These are phyloP conservation scores for Hippocampus barbouri DNA, from an alignment of 2,113 vertebrate species.

Conservation along the genomic window DNA sequence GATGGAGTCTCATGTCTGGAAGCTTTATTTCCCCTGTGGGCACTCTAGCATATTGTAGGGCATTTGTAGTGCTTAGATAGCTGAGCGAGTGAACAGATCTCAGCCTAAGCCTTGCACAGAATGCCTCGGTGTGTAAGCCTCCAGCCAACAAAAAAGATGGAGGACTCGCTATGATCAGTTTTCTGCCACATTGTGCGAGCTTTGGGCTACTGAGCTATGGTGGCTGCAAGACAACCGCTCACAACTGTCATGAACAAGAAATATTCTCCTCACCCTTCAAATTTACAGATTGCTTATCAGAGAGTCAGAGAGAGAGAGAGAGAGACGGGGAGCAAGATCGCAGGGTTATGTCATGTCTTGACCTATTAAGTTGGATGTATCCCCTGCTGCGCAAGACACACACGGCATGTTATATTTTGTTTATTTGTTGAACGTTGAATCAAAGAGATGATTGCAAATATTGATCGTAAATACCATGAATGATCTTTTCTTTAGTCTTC, in stretches of 20 bases:
- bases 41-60: constrained; percentile 67
- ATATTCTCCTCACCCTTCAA: background rate
- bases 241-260: constrained; percentile 1
- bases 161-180: constrained; percentile 25
- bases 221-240: background rate
- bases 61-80: constrained; percentile 68
- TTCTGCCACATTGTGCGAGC: constrained; percentile 15
- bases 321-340: too few relatives aligned
- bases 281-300: background rate
- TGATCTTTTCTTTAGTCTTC: too few relatives aligned
- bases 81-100: constrained; percentile 60
- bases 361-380: too few relatives aligned
- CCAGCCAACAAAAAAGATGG: constrained; percentile 31
- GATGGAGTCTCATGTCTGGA: constrained; percentile 70
- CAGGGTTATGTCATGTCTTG: too few relatives aligned
- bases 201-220: background rate
- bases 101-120: constrained; percentile 47
- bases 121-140: constrained; percentile 36
- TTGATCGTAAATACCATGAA: too few relatives aligned
- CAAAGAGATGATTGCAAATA: too few relatives aligned
- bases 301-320: too few relatives aligned
- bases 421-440: too few relatives aligned
- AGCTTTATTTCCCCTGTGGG: constrained; percentile 72
- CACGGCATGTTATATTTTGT: too few relatives aligned
- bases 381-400: too few relatives aligned